Percentiles rank a stretch among this genome's conserved stretches.
These are phyloP conservation scores for Batillaria attramentaria DNA, from an alignment of 1,140 invertebrate genomes.

Conservation along the genomic window DNA sequence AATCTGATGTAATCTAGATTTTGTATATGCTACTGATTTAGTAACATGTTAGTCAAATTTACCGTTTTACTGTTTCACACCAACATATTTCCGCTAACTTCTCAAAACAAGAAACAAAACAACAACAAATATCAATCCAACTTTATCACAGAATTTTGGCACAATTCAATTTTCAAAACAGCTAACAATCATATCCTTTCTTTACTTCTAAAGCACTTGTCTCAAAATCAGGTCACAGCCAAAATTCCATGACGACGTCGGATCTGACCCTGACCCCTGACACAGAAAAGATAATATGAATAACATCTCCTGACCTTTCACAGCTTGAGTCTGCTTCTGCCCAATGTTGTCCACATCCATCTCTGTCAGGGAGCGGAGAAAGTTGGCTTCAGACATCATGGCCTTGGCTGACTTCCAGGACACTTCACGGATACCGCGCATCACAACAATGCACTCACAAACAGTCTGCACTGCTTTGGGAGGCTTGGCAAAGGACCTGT, in stretches of 20 bases:
- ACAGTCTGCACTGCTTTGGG: slow-evolving; percentile 88
- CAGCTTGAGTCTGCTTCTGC: slow-evolving; percentile 80
- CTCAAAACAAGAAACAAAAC: no score
- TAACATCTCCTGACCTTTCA: slow-evolving; percentile 70
- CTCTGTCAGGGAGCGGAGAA: slow-evolving; percentile 84
- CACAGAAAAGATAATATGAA: background rate
- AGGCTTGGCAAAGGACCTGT: slow-evolving; percentile 88
- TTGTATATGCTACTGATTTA: no score
- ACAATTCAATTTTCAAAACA: no score
- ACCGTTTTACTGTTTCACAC: no score
- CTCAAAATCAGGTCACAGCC: background rate
- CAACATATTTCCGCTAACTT: no score
- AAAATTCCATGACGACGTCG: background rate
- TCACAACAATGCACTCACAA: slow-evolving; percentile 89
- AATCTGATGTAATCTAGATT: no score
- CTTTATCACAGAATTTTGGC: no score
- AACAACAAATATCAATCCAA: no score
- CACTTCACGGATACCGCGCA: slow-evolving; percentile 86
- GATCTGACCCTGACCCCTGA: no score
- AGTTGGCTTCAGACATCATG: slow-evolving; percentile 92
- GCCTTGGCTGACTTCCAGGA: slow-evolving; percentile 91
- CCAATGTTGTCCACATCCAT: slow-evolving; percentile 89
- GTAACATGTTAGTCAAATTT: no score
- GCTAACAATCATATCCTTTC: no score
- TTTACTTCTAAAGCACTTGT: no score